phyloP scores from a whole-genome alignment of 1,140 invertebrate genomes.

The Caerostris darwini region DNA sequence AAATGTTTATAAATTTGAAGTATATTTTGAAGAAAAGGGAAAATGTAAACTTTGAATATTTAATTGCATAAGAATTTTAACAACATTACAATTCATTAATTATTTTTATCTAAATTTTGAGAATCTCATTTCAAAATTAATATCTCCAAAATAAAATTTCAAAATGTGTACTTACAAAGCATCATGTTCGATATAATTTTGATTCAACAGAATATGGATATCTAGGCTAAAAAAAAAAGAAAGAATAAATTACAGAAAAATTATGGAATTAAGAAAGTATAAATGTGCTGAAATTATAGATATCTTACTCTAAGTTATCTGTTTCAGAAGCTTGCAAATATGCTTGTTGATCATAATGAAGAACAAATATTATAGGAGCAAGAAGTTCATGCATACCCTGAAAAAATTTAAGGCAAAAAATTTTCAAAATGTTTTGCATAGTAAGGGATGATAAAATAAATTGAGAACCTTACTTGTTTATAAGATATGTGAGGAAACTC shows the following conservation, averaged over 20 bases:
- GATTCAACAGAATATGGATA: conserved; percentile 85
- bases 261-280: no score
- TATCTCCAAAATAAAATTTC: not conserved
- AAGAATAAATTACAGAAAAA: no score
- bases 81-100: no score
- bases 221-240: conserved; percentile 83
- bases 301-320: conserved; percentile 82
- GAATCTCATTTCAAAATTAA: no score
- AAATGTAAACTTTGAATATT: no score
- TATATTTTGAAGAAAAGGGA: no score
- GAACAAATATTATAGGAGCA: conserved; percentile 88
- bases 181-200: conserved; percentile 88
- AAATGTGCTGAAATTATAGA: not conserved
- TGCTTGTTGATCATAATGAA: conserved; percentile 88
- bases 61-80: no score
- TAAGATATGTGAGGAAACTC: conserved; percentile 88
- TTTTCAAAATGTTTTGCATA: conserved; percentile 30
- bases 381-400: conserved; percentile 92
- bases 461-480: conserved; percentile 84
- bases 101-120: no score
- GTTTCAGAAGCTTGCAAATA: conserved; percentile 83
- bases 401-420: conserved; percentile 67
- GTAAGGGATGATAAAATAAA: not conserved
- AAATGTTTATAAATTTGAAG: no score
- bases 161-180: conserved; percentile 86